A percentile compares a stretch with the other conserved stretches of the same genome.
These are phyloP conservation scores for Thripadectes ignobilis DNA, from an alignment of 2,797 vertebrate genomes.

Conservation along the genomic window DNA sequence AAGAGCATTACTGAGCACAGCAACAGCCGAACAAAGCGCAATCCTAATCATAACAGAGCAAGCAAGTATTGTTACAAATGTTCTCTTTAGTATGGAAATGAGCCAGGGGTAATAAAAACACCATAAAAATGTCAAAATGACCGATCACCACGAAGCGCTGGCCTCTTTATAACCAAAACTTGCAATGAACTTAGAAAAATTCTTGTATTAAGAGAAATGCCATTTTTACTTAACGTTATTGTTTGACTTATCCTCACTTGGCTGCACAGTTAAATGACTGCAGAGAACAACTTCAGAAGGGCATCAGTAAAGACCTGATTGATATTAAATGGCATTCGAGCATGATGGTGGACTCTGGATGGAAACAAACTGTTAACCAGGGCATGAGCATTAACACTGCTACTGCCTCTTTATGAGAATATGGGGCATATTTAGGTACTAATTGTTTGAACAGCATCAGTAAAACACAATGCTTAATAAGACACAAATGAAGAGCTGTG, in stretches of 20 bases:
- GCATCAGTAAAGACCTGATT: neutral
- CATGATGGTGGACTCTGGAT: neutral
- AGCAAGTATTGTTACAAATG: conserved; percentile 62
- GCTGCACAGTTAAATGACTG: neutral
- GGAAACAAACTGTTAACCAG: neutral
- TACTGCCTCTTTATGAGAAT: conserved; percentile 19
- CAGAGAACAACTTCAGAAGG: neutral
- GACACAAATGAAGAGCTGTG: conserved; percentile 46
- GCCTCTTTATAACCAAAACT: conserved; percentile 52
- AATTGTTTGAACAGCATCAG: conserved; percentile 44
- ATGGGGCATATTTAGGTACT: conserved; percentile 30
- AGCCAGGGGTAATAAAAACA: conserved; percentile 69
- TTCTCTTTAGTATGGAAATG: conserved; percentile 67
- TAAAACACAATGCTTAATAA: conserved; percentile 42
- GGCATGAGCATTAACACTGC: neutral
- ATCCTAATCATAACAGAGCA: conserved; percentile 26
- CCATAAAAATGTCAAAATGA: conserved; percentile 73
- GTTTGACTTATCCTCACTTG: neutral
- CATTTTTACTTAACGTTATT: conserved; percentile 53
- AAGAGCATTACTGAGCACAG: conserved; percentile 46
- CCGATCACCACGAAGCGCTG: conserved; percentile 4
- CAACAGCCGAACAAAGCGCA: conserved; percentile 33
- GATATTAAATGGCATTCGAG: neutral
- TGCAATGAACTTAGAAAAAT: conserved; percentile 41
- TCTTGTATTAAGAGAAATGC: conserved; percentile 30